Evolutionary conservation across 2,797 vertebrate genomes (phyloP).

Genomic region (Microchirus variegatus): DNA sequence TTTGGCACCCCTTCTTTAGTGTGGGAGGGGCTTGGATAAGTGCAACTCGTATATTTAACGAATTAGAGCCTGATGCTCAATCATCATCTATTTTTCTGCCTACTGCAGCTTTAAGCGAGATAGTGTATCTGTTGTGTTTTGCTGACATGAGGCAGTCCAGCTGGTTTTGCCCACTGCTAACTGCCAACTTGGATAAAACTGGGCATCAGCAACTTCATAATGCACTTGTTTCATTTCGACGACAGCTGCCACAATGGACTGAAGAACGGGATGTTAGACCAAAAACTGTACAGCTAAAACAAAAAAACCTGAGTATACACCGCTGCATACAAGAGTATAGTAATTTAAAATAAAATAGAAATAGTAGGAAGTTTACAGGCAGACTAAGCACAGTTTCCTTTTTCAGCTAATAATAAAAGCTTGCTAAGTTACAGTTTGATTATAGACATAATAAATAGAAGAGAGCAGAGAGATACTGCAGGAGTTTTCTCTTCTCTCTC

Average conservation of each 20-base stretch:
- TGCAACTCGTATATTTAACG: too few relatives aligned
- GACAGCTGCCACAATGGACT: slow-evolving; percentile 57
- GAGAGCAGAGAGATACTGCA: slow-evolving; percentile 12
- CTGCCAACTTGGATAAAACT: slow-evolving; percentile 51
- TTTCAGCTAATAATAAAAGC: too few relatives aligned
- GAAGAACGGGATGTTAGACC: slow-evolving; percentile 56
- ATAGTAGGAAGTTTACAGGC: neutral
- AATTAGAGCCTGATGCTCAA: too few relatives aligned
- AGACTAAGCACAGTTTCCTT: neutral
- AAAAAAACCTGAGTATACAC: too few relatives aligned
- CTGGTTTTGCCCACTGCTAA: slow-evolving; percentile 30
- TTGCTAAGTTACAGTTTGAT: neutral
- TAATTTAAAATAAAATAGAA: too few relatives aligned
- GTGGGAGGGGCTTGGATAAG: too few relatives aligned
- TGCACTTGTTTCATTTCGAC: slow-evolving; percentile 71
- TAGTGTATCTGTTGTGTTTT: slow-evolving; percentile 31
- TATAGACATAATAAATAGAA: neutral
- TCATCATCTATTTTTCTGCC: too few relatives aligned
- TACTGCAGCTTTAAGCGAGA: slow-evolving; percentile 10
- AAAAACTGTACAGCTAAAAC: slow-evolving; percentile 37
- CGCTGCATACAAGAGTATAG: too few relatives aligned
- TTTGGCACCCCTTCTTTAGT: too few relatives aligned
- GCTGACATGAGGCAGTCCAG: slow-evolving; percentile 25
- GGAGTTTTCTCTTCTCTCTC: slow-evolving; percentile 14
- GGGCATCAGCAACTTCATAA: slow-evolving; percentile 75